Evolutionary conservation across 2,113 vertebrate species (phyloP), one percentile per base, ranked within the genome.

Genomic region (Entomyzon cyanotis): DNA sequence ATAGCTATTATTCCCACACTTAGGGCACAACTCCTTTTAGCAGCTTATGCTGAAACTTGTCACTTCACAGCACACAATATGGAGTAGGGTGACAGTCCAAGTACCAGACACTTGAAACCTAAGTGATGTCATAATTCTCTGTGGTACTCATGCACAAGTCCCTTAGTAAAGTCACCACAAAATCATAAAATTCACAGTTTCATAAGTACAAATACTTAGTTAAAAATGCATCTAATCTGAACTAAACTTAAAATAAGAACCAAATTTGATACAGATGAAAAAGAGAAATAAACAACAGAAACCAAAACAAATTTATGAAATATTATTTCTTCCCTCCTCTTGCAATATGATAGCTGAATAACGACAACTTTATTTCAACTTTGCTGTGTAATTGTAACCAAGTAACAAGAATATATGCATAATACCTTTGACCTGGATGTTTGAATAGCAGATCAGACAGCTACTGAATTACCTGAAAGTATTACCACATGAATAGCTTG

Each of bases 381-480:
- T 68, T 67, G 31, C 12, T 55, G 44, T 30, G 19, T 76, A 75
- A 52, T 23, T 74, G 25, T 63, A 87, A 75, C 18, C 20, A 84
- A 87, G 20, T 46, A 74, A 50, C 15, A 80, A 69, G 41, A 92
- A 60, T 42, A 87, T 31, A 56, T 20, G 20, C 55, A 70, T 55
- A 56, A 59, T 31, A 62, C 77, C 42, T 71, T 73, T 65, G 65
- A 56, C 49, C 46, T 82, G 20, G 41, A 33, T 63, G 25, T 58
- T 75, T 86, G 42, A 87, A 27, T 30, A 95, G 30, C 18, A 76
- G 27, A 82, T 8, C 9, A 56, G 68, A 87, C 23, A 83, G 68
- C 30, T 93, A 88, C 84, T n/a, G n/a, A 90, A 63, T 87, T 96
- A 79, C 77, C 86, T 74, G 65, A 78, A 91, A 89, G 64, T 93